Evolutionary conservation across 1,140 invertebrate species (phyloP).

Genomic region (Callitettix versicolor): DNA sequence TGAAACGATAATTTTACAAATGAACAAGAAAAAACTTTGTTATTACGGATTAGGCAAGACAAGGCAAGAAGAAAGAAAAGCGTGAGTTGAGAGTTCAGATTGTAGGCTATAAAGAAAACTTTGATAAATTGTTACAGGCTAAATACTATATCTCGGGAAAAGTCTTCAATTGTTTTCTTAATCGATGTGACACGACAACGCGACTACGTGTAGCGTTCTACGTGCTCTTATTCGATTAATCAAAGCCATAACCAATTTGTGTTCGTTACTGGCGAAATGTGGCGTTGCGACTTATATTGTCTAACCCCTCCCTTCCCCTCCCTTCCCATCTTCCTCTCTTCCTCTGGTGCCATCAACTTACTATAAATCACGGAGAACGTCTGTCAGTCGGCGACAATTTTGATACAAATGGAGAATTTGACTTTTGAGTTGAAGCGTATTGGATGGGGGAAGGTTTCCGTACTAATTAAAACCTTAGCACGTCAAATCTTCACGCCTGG

Average conservation of each 20-base stretch:
- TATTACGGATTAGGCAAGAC: too few species aligned
- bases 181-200: too few species aligned
- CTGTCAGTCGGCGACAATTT: conserved; percentile 6
- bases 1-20: too few species aligned
- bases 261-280: conserved; percentile 1
- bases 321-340: neutral
- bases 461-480: conserved; percentile 12
- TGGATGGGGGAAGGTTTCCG: neutral
- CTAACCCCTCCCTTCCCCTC: neutral
- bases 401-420: conserved; percentile 4
- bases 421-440: neutral
- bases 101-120: too few species aligned
- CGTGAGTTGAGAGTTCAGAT: too few species aligned
- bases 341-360: neutral
- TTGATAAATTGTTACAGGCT: too few species aligned
- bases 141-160: too few species aligned
- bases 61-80: too few species aligned
- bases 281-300: neutral
- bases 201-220: too few species aligned
- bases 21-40: too few species aligned
- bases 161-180: too few species aligned
- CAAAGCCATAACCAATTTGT: conserved; percentile 17
- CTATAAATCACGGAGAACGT: conserved; percentile 12
- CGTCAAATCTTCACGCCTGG: neutral
- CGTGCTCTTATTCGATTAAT: conserved; percentile 18